These are phyloP conservation scores for Polydrusus tereticollis DNA, from an alignment of 2,888 invertebrate genomes.

Conservation along the genomic window DNA sequence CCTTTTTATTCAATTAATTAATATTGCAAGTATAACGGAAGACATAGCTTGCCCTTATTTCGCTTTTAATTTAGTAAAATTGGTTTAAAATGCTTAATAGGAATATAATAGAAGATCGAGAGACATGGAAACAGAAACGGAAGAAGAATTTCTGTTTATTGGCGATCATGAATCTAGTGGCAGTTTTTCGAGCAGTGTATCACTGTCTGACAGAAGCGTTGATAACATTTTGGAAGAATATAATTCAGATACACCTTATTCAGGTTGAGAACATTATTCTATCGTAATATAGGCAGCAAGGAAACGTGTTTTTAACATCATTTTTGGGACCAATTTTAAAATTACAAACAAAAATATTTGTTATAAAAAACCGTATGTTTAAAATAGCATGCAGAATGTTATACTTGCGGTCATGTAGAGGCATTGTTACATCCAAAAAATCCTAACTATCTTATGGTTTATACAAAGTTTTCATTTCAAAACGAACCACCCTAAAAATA, in stretches of 20 bases:
- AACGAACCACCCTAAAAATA: no score
- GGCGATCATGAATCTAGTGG: conserved; percentile 75
- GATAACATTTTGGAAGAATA: conserved; percentile 89
- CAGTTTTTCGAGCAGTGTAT: conserved; percentile 80
- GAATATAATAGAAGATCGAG: conserved; percentile 88
- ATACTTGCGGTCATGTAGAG: no score
- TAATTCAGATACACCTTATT: conserved; percentile 88
- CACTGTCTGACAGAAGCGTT: conserved; percentile 81
- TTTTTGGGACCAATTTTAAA: no score
- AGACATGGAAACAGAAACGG: conserved; percentile 89
- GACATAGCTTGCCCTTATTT: no score
- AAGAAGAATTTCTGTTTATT: conserved; percentile 69
- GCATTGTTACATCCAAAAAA: no score
- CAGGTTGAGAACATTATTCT: conserved; percentile 73
- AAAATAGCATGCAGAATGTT: no score
- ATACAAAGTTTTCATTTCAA: no score
- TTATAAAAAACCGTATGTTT: no score
- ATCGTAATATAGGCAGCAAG: neutral
- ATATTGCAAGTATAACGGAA: neutral
- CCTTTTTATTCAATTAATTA: neutral
- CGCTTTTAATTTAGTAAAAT: no score
- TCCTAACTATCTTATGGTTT: no score
- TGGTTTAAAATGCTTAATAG: conserved; percentile 68
- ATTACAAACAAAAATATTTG: no score
- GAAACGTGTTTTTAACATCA: neutral